These are phyloP conservation scores for Caenorhabditis virilis DNA, from an alignment of 2,888 invertebrate genomes.

Conservation along the genomic window DNA sequence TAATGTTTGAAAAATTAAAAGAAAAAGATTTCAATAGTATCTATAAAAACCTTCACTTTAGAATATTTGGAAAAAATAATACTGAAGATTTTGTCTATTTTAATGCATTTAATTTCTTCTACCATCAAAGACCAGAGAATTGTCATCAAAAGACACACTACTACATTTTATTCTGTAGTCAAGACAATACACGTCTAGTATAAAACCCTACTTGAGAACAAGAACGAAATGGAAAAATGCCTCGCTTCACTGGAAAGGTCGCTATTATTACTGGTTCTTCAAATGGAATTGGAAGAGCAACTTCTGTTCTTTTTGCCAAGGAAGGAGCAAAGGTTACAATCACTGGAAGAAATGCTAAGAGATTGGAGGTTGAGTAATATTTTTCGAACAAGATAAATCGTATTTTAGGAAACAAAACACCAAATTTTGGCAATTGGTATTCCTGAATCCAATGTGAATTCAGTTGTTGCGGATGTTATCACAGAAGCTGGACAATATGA, in stretches of 20 bases:
- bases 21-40: no score
- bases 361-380: not conserved
- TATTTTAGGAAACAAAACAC: not conserved
- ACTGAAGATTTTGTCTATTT: no score
- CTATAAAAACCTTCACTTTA: no score
- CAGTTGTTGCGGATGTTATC: constrained; percentile 8
- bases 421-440: constrained; percentile 1
- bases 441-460: constrained; percentile 7
- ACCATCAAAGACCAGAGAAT: no score
- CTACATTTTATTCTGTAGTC: no score
- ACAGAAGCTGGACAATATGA: constrained; percentile 8
- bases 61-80: no score
- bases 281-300: constrained; percentile 9
- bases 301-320: constrained; percentile 1
- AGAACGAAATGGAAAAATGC: no score
- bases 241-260: not conserved
- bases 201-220: no score
- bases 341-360: constrained; percentile 7
- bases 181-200: no score
- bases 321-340: constrained; percentile 12
- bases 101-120: no score
- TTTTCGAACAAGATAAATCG: not conserved
- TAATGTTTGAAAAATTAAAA: no score
- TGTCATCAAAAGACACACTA: no score
- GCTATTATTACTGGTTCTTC: constrained; percentile 4